These are phyloP conservation scores for Cactoblastis cactorum DNA, from an alignment of 2,888 invertebrate species.

Conservation along the genomic window DNA sequence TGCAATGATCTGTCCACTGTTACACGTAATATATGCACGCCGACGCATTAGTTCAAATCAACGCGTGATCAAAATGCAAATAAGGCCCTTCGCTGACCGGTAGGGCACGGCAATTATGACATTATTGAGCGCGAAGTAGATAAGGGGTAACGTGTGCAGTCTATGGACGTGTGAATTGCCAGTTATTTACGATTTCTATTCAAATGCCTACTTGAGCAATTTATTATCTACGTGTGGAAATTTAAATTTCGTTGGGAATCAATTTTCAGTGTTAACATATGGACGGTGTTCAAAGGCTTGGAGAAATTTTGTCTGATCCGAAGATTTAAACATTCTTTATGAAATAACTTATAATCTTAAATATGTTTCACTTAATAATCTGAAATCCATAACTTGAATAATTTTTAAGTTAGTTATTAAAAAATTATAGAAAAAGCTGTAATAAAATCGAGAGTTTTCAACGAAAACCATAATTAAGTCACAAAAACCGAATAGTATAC, in stretches of 20 bases:
- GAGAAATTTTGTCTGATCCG: no score
- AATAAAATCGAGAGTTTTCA: background rate
- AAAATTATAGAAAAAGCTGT: no score
- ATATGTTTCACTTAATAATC: no score
- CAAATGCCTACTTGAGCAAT: background rate
- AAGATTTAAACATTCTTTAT: no score
- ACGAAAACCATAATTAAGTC: background rate
- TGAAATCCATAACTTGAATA: no score
- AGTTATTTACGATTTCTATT: background rate
- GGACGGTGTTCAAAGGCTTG: no score
- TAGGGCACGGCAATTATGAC: conserved; percentile 52
- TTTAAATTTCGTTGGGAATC: background rate
- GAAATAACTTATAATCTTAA: no score
- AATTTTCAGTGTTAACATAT: no score
- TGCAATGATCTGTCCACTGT: conserved; percentile 32
- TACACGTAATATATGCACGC: conserved; percentile 42
- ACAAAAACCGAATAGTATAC: background rate
- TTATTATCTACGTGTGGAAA: background rate
- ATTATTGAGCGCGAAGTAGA: conserved; percentile 49
- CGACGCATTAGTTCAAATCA: conserved; percentile 61
- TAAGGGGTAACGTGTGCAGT: conserved; percentile 22
- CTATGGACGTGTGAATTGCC: conserved; percentile 3
- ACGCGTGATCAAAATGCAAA: conserved; percentile 73
- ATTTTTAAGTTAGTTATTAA: no score
- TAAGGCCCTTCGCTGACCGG: conserved; percentile 49